Evolutionary conservation across 1,140 invertebrate genomes (phyloP), one percentile per base, ranked within the genome.

Genomic region (Streblospio benedicti): DNA sequence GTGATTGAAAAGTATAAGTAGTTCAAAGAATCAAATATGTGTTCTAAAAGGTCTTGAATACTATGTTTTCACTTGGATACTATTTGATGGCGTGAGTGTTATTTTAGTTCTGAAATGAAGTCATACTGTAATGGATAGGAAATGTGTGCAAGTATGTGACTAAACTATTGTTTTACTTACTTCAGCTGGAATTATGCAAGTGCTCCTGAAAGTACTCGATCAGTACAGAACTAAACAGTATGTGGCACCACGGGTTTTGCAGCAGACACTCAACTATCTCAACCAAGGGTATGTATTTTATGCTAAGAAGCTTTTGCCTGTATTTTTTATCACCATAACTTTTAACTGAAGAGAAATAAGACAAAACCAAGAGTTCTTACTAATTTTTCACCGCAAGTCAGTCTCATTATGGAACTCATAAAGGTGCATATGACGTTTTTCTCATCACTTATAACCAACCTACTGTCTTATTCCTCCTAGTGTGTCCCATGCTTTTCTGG

Each of bases 161-260:
- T n/a, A 18, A 6, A 56, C 43, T 33, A 27, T 57, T 28, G 6
- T 45, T 20, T 61, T 14, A 12, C 2, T 41, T 59, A 1, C 68
- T 69, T 28, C 53, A 77, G 84, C 83, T 33, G 93, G 91, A 25
- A 89, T 76, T 44, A 62, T 79, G 25, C 69, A 73, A 45, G 71
- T 75, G 12, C 49, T 79, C 28, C 60, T 79, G 43, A 74, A 73
- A 55, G 49, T 96, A 33, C 79, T 99, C 41, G 89, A 97, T 73
- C 84, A 89, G 62, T 94, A 93, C 76, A 81, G 90, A 49, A 86
- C 86, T 64, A 88, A 91, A 71, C 81, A 87, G 30, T 99, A 90
- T 79, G 84, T 98, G 12, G 91, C 93, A 0, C 90, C 91, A 3
- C 80, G 93, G 69, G 93, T 97, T 3, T 72, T 99, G 38, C 93